Evolutionary conservation across 2,888 invertebrate species (phyloP).

Genomic region (Therioaphis trifolii): DNA sequence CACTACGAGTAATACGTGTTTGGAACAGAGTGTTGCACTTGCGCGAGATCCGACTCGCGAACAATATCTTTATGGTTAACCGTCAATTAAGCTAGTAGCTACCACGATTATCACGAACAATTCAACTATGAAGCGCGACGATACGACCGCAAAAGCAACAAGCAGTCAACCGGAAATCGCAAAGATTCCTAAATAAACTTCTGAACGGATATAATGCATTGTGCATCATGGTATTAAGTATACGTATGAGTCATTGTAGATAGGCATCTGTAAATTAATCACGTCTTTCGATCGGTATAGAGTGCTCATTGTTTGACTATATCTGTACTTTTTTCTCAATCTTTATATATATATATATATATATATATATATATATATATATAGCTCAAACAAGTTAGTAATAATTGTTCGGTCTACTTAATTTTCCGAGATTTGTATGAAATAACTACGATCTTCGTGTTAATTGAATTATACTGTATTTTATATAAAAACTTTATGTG

Average conservation of each 20-base stretch:
- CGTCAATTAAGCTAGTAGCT: no score
- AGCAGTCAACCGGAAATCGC: slow-evolving; percentile 31
- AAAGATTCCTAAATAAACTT: slow-evolving; percentile 12
- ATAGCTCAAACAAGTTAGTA: slow-evolving; percentile 14
- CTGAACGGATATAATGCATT: neutral
- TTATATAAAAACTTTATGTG: neutral
- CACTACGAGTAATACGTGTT: no score
- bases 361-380: no score
- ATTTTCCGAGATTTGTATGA: neutral
- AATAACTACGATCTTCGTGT: neutral
- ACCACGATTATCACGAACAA: no score
- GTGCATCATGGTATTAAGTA: neutral
- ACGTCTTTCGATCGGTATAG: slow-evolving; percentile 33
- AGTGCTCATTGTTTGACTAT: slow-evolving; percentile 10
- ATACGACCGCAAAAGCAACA: neutral
- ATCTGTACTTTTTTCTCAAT: slow-evolving; percentile 3
- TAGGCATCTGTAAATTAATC: slow-evolving; percentile 40
- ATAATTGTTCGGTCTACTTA: slow-evolving; percentile 13
- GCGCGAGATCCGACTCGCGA: no score
- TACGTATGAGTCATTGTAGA: slow-evolving; percentile 27
- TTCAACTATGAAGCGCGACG: no score
- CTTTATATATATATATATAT: neutral
- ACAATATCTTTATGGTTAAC: no score
- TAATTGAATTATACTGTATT: neutral
- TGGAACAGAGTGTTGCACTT: no score